These are phyloP conservation scores for Trichopoda pennipes DNA, from an alignment of 2,888 invertebrate genomes.

Conservation along the genomic window DNA sequence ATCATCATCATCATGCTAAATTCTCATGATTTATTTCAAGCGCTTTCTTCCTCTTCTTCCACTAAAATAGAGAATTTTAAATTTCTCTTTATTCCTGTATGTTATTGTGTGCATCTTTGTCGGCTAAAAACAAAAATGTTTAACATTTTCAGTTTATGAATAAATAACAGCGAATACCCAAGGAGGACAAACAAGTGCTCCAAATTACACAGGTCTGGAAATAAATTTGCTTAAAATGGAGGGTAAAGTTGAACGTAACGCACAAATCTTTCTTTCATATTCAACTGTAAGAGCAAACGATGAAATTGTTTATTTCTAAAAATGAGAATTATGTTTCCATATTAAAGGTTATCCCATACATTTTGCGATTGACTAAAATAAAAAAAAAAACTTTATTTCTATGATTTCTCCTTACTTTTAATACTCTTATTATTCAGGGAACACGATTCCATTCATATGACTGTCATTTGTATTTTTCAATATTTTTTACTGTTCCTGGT, in stretches of 20 bases:
- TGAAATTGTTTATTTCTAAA: too few species aligned
- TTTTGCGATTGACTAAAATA: too few species aligned
- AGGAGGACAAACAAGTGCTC: neutral
- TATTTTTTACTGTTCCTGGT: too few species aligned
- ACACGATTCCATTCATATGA: too few species aligned
- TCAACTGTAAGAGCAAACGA: too few species aligned
- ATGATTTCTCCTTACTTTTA: too few species aligned
- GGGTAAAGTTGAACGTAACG: neutral
- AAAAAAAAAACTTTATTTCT: too few species aligned
- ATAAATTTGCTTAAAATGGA: neutral
- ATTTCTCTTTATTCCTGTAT: slow-evolving; percentile 18
- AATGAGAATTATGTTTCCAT: too few species aligned
- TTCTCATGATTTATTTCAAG: slow-evolving; percentile 79
- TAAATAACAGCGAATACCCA: slow-evolving; percentile 30
- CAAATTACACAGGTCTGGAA: slow-evolving; percentile 2
- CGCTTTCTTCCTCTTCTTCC: slow-evolving; percentile 48
- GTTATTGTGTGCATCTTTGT: slow-evolving; percentile 30
- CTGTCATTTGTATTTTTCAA: too few species aligned
- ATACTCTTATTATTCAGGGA: too few species aligned
- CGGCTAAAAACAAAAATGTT: slow-evolving; percentile 4
- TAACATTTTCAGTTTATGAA: slow-evolving; percentile 13
- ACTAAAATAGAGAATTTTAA: slow-evolving; percentile 31
- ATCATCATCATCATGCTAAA: slow-evolving; percentile 81
- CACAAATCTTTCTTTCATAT: too few species aligned
- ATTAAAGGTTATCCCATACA: too few species aligned